These are phyloP conservation scores for Nansenia antarctica DNA, from an alignment of 2,113 vertebrate genomes.

Conservation along the genomic window DNA sequence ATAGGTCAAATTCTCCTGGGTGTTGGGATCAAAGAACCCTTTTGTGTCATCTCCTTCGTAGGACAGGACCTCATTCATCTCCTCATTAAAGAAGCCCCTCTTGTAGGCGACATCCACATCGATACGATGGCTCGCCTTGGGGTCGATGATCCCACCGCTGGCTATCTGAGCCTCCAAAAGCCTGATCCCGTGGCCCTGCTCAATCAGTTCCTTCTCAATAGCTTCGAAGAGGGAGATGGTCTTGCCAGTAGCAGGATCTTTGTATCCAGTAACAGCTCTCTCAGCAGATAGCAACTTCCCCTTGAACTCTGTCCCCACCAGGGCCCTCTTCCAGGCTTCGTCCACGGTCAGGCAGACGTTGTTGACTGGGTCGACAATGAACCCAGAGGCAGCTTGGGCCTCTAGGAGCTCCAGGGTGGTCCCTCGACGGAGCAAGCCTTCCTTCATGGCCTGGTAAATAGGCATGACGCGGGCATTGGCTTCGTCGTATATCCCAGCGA, in stretches of 20 bases:
- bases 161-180: constrained; percentile 96
- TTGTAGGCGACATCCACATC: constrained; percentile 88
- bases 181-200: constrained; percentile 94
- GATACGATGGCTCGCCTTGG: constrained; percentile 90
- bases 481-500: constrained; percentile 97
- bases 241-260: constrained; percentile 89
- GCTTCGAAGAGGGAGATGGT: constrained; percentile 96
- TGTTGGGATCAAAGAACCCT: constrained; percentile 98
- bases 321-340: constrained; percentile 85
- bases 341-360: constrained; percentile 90
- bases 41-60: constrained; percentile 96
- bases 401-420: constrained; percentile 95
- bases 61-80: constrained; percentile 90
- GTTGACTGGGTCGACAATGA: constrained; percentile 95
- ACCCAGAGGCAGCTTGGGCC: constrained; percentile 96
- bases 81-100: constrained; percentile 92
- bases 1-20: constrained; percentile 95
- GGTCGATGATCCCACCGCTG: constrained; percentile 97
- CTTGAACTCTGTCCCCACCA: constrained; percentile 94
- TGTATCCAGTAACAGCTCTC: constrained; percentile 94
- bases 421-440: constrained; percentile 89
- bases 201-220: constrained; percentile 95
- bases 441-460: constrained; percentile 95
- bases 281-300: constrained; percentile 94
- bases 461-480: constrained; percentile 87